Evolutionary conservation across 2,888 invertebrate species (phyloP).

Genomic region (Phyllotreta cruciferae): DNA sequence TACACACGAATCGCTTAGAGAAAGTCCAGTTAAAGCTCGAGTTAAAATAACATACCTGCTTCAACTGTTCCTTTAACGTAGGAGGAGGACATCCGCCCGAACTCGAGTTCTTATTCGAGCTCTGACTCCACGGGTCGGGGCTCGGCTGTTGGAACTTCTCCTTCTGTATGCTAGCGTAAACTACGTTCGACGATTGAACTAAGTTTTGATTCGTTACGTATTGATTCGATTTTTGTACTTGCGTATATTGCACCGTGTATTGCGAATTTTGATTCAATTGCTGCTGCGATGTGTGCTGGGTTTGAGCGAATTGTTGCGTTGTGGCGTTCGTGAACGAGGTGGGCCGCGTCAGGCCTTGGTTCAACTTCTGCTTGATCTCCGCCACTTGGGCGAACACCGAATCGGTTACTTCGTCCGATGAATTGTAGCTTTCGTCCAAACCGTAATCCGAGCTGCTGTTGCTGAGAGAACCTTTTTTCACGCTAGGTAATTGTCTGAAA

Average conservation of each 20-base stretch:
- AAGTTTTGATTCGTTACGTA: conserved; percentile 37
- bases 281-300: conserved; percentile 45
- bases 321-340: conserved; percentile 46
- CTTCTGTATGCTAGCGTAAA: conserved; percentile 61
- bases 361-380: conserved; percentile 33
- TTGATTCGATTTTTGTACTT: conserved; percentile 49
- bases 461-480: conserved; percentile 63
- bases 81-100: conserved; percentile 73
- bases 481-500: conserved; percentile 68
- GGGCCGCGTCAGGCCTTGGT: conserved; percentile 41
- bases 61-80: conserved; percentile 84
- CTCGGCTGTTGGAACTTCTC: conserved; percentile 56
- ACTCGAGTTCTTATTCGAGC: conserved; percentile 47
- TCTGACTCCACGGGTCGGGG: conserved; percentile 58
- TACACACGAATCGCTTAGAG: background rate
- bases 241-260: conserved; percentile 53
- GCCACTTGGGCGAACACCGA: conserved; percentile 61
- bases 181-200: conserved; percentile 36
- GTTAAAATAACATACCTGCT: conserved; percentile 65
- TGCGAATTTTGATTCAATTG: conserved; percentile 49
- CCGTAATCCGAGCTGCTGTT: conserved; percentile 76
- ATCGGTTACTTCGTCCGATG: conserved; percentile 65
- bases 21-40: no score
- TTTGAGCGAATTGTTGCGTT: conserved; percentile 40
- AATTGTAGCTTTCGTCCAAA: conserved; percentile 75